Percentiles rank a stretch among this genome's conserved stretches.
Conservation (phyloP, 2,888 invertebrate species). For the Drosophila nigritarsus region DNA sequence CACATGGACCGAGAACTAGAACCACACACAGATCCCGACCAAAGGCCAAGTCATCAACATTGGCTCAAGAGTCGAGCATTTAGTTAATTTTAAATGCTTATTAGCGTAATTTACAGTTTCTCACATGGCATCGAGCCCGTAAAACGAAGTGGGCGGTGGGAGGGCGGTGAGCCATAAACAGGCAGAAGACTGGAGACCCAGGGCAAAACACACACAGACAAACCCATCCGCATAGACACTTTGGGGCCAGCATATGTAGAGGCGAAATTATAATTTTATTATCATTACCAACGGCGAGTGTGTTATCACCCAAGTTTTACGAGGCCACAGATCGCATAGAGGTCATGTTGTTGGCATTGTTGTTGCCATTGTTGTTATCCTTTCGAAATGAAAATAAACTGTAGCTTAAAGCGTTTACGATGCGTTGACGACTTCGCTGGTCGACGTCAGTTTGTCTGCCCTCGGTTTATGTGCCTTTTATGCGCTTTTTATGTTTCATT, state of each 20-base stretch:
- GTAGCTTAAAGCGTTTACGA: slow-evolving; percentile 82
- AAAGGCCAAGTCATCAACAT: slow-evolving; percentile 60
- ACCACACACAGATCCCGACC: slow-evolving; percentile 8
- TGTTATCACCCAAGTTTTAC: slow-evolving; percentile 79
- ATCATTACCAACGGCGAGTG: slow-evolving; percentile 79
- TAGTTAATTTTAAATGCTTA: slow-evolving; percentile 82
- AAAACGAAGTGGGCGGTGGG: slow-evolving; percentile 28
- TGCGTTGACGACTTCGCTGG: slow-evolving; percentile 72
- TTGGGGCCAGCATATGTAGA: slow-evolving; percentile 63
- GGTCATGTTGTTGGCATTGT: slow-evolving; percentile 56
- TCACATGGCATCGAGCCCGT: slow-evolving; percentile 50
- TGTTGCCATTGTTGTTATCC: slow-evolving; percentile 54
- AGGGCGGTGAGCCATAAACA: slow-evolving; percentile 16
- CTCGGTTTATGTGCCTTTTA: slow-evolving; percentile 84
- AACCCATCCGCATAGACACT: slow-evolving; percentile 39
- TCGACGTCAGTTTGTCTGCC: slow-evolving; percentile 40
- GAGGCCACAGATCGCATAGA: slow-evolving; percentile 73
- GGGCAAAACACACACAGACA: slow-evolving; percentile 3
- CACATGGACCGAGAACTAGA: slow-evolving; percentile 8
- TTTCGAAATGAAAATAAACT: slow-evolving; percentile 81
- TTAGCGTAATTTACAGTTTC: slow-evolving; percentile 74
- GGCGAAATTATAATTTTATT: slow-evolving; percentile 83
- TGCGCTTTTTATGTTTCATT: slow-evolving; percentile 84
- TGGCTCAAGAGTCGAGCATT: slow-evolving; percentile 65
- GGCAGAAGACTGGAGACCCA: slow-evolving; percentile 16